These are phyloP conservation scores for Sibirionetta formosa DNA, from an alignment of 2,797 vertebrate genomes.

Conservation along the genomic window DNA sequence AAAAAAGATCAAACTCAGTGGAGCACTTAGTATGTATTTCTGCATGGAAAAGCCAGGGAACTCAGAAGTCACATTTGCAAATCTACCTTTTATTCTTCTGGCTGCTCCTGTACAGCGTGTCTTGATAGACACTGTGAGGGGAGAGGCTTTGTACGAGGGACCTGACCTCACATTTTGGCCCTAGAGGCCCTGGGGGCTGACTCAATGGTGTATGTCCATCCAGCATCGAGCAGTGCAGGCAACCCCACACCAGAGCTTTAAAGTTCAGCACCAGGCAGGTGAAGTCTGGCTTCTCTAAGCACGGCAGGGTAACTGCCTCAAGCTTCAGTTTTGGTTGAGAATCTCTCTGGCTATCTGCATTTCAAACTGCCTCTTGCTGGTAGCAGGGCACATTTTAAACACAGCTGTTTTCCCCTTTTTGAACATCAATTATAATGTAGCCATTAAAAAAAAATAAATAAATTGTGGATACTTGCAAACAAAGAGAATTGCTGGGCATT, in stretches of 20 bases:
- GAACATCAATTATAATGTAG: not conserved
- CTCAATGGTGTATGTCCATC: fast-evolving
- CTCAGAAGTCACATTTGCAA: not conserved
- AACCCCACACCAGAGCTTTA: not conserved
- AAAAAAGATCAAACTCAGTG: not conserved
- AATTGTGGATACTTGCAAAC: not conserved
- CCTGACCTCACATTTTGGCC: not conserved
- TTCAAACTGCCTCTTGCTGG: not conserved
- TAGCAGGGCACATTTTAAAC: not conserved
- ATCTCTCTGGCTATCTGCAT: not conserved
- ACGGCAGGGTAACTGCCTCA: not conserved
- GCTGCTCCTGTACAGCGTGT: not conserved
- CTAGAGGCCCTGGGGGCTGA: fast-evolving
- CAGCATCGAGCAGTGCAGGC: fast-evolving
- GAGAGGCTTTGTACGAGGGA: fast-evolving
- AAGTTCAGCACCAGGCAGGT: not conserved
- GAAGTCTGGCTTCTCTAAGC: not conserved
- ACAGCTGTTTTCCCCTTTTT: not conserved
- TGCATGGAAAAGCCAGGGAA: not conserved
- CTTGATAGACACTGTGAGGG: not conserved
- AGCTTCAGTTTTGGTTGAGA: not conserved
- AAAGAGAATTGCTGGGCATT: constrained; percentile 6
- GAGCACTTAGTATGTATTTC: not conserved
- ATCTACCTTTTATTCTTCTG: not conserved
- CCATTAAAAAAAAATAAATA: not conserved